Evolutionary conservation across 2,888 invertebrate genomes (phyloP), one percentile per base, ranked within the genome.

Genomic region (Coleophora flavipennella): DNA sequence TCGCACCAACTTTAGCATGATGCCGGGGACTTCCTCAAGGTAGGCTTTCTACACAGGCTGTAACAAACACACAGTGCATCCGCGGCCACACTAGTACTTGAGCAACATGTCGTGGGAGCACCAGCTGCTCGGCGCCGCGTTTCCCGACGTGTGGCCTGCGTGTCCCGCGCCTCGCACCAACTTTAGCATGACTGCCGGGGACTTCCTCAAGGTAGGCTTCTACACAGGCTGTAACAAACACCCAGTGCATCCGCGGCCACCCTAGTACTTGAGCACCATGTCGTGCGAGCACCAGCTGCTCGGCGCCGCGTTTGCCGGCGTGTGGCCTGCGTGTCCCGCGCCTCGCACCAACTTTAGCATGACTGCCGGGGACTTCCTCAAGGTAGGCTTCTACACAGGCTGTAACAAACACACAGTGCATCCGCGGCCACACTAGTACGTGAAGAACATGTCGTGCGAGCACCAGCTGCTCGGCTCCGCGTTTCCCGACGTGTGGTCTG

Each of bases 401-500:
- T n/a, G n/a, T n/a, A n/a, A n/a, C n/a, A n/a, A n/a, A n/a, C n/a
- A n/a, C n/a, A n/a, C n/a, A n/a, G n/a, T n/a, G n/a, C n/a, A n/a
- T n/a, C n/a, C n/a, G n/a, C n/a, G n/a, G 93, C 91, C 97, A 0
- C 96, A 97, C 72, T 96, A 97, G 59, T 95, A 92, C 71, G 94
- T 93, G 53, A 99, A 99, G 75, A 94, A 95, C 76, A 75, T 94
- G 51, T 86, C 88, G 2, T 90, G 92, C 29, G 90, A 90, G 38
- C 93, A 97, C 72, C 97, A 97, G 77, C 87, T 92, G 31, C 83
- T 89, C 31, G 86, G 89, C 0, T 90, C 94, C 9, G 86, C 81
- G 25, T 96, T 99, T 75, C 99, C 98, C 0, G 99, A 99, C 68
- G 90, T 94, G 2, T 90, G 92, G 55, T 2, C 31, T 33, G 83